phyloP scores from a whole-genome alignment of 2,797 vertebrate genomes.

The Mormyrus hasselquistii region DNA sequence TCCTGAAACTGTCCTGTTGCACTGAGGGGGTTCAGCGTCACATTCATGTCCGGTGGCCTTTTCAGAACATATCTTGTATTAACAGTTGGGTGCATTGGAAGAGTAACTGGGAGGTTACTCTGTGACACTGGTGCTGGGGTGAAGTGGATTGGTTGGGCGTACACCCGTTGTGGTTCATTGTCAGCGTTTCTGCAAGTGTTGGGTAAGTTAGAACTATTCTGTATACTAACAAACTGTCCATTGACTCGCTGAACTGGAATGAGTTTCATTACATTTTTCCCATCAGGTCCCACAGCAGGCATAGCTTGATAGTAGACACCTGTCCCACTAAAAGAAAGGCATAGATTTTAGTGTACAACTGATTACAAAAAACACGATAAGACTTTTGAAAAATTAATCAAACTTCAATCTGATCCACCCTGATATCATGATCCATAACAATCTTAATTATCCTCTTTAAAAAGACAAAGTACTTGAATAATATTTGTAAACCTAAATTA shows the following conservation, averaged over 20 bases:
- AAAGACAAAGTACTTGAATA: not conserved
- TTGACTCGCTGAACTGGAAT: conserved; percentile 58
- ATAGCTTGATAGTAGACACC: conserved; percentile 61
- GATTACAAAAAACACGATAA: not conserved
- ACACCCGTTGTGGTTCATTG: conserved; percentile 21
- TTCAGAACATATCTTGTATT: conserved; percentile 31
- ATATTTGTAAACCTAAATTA: not conserved
- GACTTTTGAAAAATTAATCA: not conserved
- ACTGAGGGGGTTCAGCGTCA: not conserved
- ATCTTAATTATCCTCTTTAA: not conserved
- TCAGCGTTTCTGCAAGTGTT: conserved; percentile 14
- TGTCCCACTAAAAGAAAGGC: conserved; percentile 37
- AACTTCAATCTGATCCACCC: not conserved
- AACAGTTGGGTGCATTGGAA: conserved; percentile 24
- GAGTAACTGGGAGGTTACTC: conserved; percentile 10
- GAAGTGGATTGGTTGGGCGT: conserved; percentile 17
- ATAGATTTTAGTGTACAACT: not conserved
- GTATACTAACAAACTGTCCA: conserved; percentile 42
- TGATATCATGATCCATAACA: not conserved
- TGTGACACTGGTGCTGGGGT: not conserved
- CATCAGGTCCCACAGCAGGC: conserved; percentile 56
- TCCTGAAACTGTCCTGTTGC: conserved; percentile 23
- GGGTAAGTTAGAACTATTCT: not conserved
- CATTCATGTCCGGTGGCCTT: conserved; percentile 29
- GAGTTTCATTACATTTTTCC: conserved; percentile 60